These are phyloP conservation scores for Eptatretus atami DNA, from an alignment of 2,797 vertebrate species.

Conservation along the genomic window DNA sequence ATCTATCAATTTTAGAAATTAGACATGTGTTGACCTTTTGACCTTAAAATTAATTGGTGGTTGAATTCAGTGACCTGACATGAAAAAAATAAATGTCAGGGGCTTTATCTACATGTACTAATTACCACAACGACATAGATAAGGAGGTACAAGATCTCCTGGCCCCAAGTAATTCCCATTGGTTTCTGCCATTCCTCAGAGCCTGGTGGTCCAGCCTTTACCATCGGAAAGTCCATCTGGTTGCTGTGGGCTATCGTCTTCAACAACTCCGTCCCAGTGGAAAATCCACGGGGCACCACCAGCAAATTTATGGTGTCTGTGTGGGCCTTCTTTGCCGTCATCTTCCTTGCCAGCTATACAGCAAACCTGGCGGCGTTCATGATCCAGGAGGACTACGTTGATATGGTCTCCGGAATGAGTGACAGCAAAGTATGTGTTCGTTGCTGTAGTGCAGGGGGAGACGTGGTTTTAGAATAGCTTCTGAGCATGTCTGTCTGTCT, in stretches of 20 bases:
- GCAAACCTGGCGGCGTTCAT: constrained; percentile 94
- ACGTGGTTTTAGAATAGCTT: too few relatives aligned
- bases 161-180: too few relatives aligned
- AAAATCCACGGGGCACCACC: constrained; percentile 80
- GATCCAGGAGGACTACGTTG: constrained; percentile 96
- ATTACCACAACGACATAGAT: too few relatives aligned
- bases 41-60: too few relatives aligned
- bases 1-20: too few relatives aligned
- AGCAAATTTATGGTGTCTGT: constrained; percentile 96
- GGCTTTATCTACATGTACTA: too few relatives aligned
- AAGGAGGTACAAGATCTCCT: too few relatives aligned
- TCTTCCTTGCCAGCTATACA: constrained; percentile 91
- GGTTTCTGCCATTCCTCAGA: constrained; percentile 15
- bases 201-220: constrained; percentile 77
- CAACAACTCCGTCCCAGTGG: constrained; percentile 92
- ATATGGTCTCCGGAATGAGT: constrained; percentile 82
- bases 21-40: too few relatives aligned
- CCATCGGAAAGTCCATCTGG: constrained; percentile 88
- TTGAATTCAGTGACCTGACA: too few relatives aligned
- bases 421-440: constrained; percentile 53
- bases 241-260: constrained; percentile 91
- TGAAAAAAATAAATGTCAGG: too few relatives aligned
- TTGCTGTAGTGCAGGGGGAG: constrained; percentile 8
- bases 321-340: constrained; percentile 96
- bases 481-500: too few relatives aligned